These are phyloP conservation scores for Typhlichthys subterraneus DNA, from an alignment of 2,797 vertebrate species.

Conservation along the genomic window DNA sequence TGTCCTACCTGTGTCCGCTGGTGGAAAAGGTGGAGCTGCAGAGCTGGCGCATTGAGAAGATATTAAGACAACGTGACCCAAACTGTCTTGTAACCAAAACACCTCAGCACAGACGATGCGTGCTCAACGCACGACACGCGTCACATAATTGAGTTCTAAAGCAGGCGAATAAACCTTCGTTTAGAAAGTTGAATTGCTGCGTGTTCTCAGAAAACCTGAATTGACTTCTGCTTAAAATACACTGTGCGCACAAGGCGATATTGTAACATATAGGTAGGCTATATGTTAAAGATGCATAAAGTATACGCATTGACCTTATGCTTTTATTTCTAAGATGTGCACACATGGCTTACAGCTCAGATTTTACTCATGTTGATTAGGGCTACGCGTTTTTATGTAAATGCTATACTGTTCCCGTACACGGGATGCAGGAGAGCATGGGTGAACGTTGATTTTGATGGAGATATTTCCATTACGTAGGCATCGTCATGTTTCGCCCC, in stretches of 20 bases:
- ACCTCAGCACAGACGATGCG: slow-evolving; percentile 41
- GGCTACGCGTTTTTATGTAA: slow-evolving; percentile 23
- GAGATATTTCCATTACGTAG: slow-evolving; percentile 78
- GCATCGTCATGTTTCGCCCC: too few relatives aligned
- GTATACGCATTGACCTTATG: too few relatives aligned
- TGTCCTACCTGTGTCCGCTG: slow-evolving; percentile 59
- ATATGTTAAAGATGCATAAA: too few relatives aligned
- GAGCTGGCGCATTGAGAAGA: slow-evolving; percentile 44
- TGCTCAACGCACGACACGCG: slow-evolving; percentile 10
- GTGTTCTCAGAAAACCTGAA: background rate
- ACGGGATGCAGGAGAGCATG: slow-evolving; percentile 47
- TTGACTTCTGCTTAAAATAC: too few relatives aligned
- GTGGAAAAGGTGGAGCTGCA: slow-evolving; percentile 34
- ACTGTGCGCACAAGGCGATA: too few relatives aligned
- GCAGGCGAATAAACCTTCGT: background rate
- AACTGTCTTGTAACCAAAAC: slow-evolving; percentile 11
- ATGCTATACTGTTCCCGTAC: slow-evolving; percentile 35
- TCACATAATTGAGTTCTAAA: slow-evolving; percentile 1
- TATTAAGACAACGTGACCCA: slow-evolving; percentile 17
- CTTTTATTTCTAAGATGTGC: too few relatives aligned
- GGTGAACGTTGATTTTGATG: slow-evolving; percentile 73
- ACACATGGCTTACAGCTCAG: too few relatives aligned
- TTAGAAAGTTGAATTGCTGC: background rate
- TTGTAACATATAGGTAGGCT: too few relatives aligned
- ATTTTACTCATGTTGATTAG: slow-evolving; percentile 2